phyloP scores from a whole-genome alignment of 1,140 invertebrate species.

The Myzus persicae region DNA sequence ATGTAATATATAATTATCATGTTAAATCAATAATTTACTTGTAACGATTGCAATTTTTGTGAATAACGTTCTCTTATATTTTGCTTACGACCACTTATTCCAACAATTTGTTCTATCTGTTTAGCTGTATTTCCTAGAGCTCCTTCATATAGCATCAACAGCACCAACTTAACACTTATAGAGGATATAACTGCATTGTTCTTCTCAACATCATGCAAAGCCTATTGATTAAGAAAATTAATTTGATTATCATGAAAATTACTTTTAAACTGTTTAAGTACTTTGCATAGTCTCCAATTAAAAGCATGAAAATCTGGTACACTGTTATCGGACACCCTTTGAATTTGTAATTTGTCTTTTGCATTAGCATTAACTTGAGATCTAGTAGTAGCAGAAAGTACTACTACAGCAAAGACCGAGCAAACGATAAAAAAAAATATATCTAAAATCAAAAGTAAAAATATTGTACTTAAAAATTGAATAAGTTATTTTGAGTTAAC shows the following conservation, averaged over 20 bases:
- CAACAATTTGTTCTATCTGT: conserved; percentile 68
- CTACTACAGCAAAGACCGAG: not conserved
- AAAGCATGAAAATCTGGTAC: conserved; percentile 66
- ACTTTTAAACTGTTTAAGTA: conserved; percentile 61
- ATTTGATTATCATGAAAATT: conserved; percentile 14
- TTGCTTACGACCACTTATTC: not conserved
- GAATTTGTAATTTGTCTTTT: not conserved
- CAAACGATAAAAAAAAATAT: not conserved
- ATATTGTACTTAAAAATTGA: not conserved
- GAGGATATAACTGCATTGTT: conserved; percentile 81
- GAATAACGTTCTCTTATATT: conserved; percentile 65
- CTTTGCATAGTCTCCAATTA: conserved; percentile 71
- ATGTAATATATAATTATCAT: not conserved
- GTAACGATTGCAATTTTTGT: conserved; percentile 64
- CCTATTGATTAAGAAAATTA: conserved; percentile 61
- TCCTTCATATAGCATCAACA: conserved; percentile 78
- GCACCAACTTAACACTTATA: conserved; percentile 77
- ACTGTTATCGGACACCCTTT: not conserved
- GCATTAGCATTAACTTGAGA: not conserved
- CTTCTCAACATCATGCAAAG: conserved; percentile 61
- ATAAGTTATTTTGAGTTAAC: not conserved
- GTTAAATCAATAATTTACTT: conserved; percentile 62
- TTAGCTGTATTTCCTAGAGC: conserved; percentile 71
- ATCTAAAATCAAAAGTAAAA: conserved; percentile 25
- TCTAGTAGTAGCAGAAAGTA: not conserved